phyloP scores from a whole-genome alignment of 35 echinoderm and acorn worm species.

The Heliocidaris erythrogramma region DNA sequence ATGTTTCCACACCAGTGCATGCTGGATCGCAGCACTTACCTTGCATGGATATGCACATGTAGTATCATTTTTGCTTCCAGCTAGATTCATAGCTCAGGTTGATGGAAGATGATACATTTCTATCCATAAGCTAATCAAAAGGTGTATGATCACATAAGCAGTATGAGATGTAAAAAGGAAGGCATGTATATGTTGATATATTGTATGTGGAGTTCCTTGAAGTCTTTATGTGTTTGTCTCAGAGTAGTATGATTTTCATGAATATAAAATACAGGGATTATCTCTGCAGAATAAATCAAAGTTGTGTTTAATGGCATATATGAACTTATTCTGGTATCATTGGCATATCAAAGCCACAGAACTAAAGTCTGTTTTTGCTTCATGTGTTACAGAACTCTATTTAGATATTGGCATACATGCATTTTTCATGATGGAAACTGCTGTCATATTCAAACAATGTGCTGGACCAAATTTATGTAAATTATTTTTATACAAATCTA shows the following conservation, averaged over 20 bases:
- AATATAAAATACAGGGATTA: neutral
- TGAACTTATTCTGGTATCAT: neutral
- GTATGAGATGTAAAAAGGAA: neutral
- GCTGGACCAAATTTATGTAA: slow-evolving; percentile 50
- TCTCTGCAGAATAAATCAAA: neutral
- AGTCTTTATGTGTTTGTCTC: neutral
- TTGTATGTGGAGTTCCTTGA: neutral
- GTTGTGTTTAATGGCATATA: neutral
- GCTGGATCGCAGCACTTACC: too few relatives aligned
- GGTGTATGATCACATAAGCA: neutral
- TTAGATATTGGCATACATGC: neutral
- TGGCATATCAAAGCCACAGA: neutral
- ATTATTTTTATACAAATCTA: slow-evolving; percentile 46
- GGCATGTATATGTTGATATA: neutral
- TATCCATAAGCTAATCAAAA: neutral
- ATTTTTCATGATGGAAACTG: neutral
- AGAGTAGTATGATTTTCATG: neutral
- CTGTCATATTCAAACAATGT: slow-evolving; percentile 33
- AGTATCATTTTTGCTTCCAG: too few relatives aligned
- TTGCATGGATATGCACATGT: too few relatives aligned
- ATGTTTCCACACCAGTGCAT: too few relatives aligned
- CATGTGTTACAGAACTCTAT: neutral
- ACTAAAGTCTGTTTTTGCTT: neutral
- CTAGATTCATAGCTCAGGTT: neutral
- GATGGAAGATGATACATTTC: neutral